phyloP scores from a whole-genome alignment of 2,113 vertebrate species.

The Pterophyllum scalare region DNA sequence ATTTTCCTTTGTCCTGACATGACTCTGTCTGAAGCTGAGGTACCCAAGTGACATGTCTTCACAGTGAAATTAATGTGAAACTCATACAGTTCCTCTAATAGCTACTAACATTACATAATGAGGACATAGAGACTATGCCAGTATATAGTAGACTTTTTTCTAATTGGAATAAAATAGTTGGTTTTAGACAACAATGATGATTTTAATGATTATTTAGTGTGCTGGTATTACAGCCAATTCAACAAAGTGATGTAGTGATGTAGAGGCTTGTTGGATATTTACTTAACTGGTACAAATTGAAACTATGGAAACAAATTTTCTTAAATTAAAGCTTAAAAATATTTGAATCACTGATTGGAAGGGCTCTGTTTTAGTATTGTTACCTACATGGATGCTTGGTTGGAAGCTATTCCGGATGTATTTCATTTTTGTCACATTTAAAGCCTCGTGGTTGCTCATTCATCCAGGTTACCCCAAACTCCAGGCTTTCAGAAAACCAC shows the following conservation, averaged over 20 bases:
- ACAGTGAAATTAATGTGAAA: background rate
- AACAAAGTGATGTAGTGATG: no score
- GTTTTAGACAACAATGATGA: background rate
- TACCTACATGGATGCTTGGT: background rate
- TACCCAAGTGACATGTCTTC: no score
- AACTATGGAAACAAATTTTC: fast-evolving
- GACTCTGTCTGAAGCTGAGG: fast-evolving
- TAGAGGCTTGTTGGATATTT: background rate
- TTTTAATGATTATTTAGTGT: background rate
- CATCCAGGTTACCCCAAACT: background rate
- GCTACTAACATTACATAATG: fast-evolving
- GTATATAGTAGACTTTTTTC: no score
- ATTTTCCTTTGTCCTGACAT: background rate
- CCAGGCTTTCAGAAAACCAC: background rate
- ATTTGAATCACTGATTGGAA: background rate
- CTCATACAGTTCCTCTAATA: background rate
- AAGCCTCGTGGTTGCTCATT: fast-evolving
- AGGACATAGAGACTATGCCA: background rate
- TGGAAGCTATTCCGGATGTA: background rate
- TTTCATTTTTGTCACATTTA: background rate
- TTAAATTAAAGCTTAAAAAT: background rate
- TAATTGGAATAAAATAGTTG: no score
- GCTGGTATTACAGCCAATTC: background rate
- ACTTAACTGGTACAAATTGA: background rate
- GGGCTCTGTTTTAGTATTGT: background rate